Base-by-base conservation (phyloP, 2,797 vertebrate species). In the Cuniculus paca region DNA sequence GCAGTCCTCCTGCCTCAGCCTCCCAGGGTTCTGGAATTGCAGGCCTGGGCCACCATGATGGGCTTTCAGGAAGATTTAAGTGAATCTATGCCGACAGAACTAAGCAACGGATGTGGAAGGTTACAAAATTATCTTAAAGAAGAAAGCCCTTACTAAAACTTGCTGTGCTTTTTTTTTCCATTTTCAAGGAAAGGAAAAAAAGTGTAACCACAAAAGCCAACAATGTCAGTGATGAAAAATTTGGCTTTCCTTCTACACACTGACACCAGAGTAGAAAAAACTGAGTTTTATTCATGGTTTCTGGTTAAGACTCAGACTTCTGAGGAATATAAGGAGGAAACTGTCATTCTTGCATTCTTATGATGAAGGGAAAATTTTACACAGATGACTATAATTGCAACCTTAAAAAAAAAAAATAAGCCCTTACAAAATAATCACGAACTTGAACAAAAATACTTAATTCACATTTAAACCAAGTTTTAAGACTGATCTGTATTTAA, bases 231-330 rank as follows among this genome's bases (percentile, higher is more conserved):
- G 81, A 36, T 74, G 50, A 48, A 86, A 34, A 56, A 80, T n/a
- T 83, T 77, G n/a, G 20, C 74, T 96, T 96, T 91, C 63, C 75
- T 96, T 91, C n/a, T 39, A 79, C 34, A 92, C 56, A 82, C 20
- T 52, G 34, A 61, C 12, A 81, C 65, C 39, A 45, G 11, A 34
- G 74, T 20, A 89, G 17, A 80, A 75, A 28, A 39, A 39, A 42
- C 61, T 31, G 14, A 54, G 60, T 56, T 91, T 92, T 94, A 93
- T 65, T 89, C 31, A n/a, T 28, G 17, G 34, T 74, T 91, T 94
- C 87, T 88, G 75, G 24, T 65, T 89, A 86, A 86, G 20, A 87
- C 39, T 91, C 61, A 88, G 85, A 92, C 70, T 84, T 88, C 75
- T 74, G 87, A 74, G 70, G 39, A 24, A 11, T 39, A 22, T 70